Evolutionary conservation across 2,113 vertebrate genomes (phyloP).

Genomic region (Laterallus jamaicensis): DNA sequence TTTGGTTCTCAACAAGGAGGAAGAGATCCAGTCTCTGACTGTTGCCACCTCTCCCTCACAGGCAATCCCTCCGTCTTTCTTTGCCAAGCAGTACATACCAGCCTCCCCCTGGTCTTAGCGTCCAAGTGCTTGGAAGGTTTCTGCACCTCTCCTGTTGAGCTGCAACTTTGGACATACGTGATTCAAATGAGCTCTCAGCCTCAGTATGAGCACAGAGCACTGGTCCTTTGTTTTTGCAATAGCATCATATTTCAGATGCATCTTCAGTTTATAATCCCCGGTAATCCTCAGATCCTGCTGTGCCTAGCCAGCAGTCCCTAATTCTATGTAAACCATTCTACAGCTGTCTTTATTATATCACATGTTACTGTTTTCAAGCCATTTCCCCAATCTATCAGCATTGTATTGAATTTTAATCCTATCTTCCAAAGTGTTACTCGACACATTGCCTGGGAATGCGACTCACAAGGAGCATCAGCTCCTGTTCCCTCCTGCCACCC

Average conservation of each 20-base stretch:
- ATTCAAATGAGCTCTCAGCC: neutral
- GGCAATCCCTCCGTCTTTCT: neutral
- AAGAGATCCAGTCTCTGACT: neutral
- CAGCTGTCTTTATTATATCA: slow-evolving; percentile 12
- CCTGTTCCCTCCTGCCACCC: neutral
- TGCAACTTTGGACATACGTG: neutral
- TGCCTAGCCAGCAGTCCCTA: slow-evolving; percentile 27
- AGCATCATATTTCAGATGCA: slow-evolving; percentile 25
- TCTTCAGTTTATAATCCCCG: slow-evolving; percentile 29
- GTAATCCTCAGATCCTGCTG: slow-evolving; percentile 36
- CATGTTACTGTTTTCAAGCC: slow-evolving; percentile 9
- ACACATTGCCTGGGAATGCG: neutral
- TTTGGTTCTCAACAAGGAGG: neutral
- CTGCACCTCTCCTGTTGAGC: neutral
- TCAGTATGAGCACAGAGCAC: neutral
- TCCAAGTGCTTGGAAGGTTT: neutral
- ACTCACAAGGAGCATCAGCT: neutral
- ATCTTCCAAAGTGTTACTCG: neutral
- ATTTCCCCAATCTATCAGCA: neutral
- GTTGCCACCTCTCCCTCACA: neutral
- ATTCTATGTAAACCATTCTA: slow-evolving; percentile 12
- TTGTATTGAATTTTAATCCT: slow-evolving; percentile 7
- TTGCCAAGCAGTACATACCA: neutral
- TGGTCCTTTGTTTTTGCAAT: neutral
- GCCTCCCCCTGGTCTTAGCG: neutral